Evolutionary conservation across 2,113 vertebrate genomes (phyloP), one percentile per base, ranked within the genome.

Genomic region (Alouatta palliata): DNA sequence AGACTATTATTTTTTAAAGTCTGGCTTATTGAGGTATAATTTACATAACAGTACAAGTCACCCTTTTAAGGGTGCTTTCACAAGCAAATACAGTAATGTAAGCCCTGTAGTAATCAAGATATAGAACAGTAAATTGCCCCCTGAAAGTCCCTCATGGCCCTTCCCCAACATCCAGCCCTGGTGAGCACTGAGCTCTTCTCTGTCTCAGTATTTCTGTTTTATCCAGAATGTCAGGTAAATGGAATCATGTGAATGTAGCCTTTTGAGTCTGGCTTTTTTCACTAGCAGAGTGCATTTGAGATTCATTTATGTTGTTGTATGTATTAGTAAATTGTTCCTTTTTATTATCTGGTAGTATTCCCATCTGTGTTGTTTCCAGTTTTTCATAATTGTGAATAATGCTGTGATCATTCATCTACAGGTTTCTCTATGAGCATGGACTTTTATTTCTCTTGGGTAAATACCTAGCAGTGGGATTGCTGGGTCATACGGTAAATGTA

Each of bases 391-490:
- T 30, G 66, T 11, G 14, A 73, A 77, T 56, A 64, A 71, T 71
- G 37, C 68, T 61, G 1, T 64, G 37, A 71, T 73, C 19, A 20
- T 94, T 40, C 10, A 66, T 43, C 37, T 88, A 7, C 32, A 77
- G 14, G 16, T 90, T 82, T 93, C 40, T 87, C 0, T 83, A 23
- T 71, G 17, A 83, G 64, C 1, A 16, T 64, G 88, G 64, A 5
- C 84, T 92, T 80, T 86, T 32, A 70, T 92, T 95, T 92, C 40
- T 84, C 71, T 86, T 77, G n/a, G 32, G 8, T 64, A 66, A 52
- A 45, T 94, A 92, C 35, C 37, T 87, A 76, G 49, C 32, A 73
- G 25, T 71, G 16, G 56, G 25, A 52, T 58, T 54, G 23, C n/a
- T 87, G 21, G 8, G 10, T 76, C 52, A 21, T 71, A 35, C 52